Conservation (phyloP, 2,888 invertebrate species). For the Coleophora deauratella region DNA sequence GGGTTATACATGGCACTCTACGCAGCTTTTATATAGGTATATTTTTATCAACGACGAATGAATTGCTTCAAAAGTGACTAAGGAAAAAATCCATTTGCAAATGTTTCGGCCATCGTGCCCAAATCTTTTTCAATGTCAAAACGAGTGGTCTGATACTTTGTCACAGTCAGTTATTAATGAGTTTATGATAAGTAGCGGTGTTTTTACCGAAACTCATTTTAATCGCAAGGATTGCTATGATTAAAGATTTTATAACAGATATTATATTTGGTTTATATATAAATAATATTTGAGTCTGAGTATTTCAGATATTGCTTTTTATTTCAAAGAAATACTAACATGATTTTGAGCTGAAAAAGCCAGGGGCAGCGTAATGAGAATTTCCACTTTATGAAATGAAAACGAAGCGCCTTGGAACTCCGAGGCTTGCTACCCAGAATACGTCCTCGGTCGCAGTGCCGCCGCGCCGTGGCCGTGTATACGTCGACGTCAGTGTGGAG, state of each 20-base stretch:
- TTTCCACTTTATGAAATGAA: conserved; percentile 63
- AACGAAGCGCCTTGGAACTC: conserved; percentile 34
- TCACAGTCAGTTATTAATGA: neutral
- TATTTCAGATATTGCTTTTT: too few relatives aligned
- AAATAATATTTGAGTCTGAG: too few relatives aligned
- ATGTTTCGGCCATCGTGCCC: conserved; percentile 25
- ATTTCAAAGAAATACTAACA: too few relatives aligned
- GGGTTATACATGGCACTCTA: conserved; percentile 52
- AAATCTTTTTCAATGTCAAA: too few relatives aligned
- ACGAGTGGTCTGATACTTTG: neutral
- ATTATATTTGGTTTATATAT: too few relatives aligned
- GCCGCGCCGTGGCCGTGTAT: too few relatives aligned
- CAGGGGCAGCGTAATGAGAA: conserved; percentile 39
- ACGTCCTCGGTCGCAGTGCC: neutral
- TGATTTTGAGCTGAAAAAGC: too few relatives aligned
- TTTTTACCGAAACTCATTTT: too few relatives aligned
- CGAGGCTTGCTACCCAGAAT: too few relatives aligned
- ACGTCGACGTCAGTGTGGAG: conserved; percentile 34
- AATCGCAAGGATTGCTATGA: too few relatives aligned
- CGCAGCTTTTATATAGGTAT: conserved; percentile 47
- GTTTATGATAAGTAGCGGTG: too few relatives aligned
- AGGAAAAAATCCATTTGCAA: conserved; percentile 46
- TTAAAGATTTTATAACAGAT: too few relatives aligned
- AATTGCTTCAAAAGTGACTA: conserved; percentile 47
- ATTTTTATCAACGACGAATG: conserved; percentile 53